Base-by-base conservation (phyloP, 2,113 vertebrate genomes). In the Aix galericulata region DNA sequence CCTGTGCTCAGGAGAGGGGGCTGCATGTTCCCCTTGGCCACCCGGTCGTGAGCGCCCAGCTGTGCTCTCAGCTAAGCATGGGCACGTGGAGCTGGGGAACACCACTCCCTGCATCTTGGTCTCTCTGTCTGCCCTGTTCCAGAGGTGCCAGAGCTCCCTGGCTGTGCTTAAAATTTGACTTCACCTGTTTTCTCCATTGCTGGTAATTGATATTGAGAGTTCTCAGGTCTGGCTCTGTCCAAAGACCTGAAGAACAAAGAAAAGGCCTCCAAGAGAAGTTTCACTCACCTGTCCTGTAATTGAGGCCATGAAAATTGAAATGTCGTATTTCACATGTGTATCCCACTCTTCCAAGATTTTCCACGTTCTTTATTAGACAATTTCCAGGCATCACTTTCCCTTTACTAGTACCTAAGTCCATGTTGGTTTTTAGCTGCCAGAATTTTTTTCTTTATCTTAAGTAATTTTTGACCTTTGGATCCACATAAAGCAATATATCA, bases 61-160 rank as follows among this genome's bases (percentile, higher is more conserved):
- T 34, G 38, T 38, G 77, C 82, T 86, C 82, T 86, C 0, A 0
- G 56, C 46, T 25, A 68, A 31, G 17, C 31, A 32, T 0, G 2
- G 27, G 23, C 62, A 34, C 2, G 2, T 5, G 3, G 52, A 34
- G 42, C 40, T 0, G 0, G 23, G 40, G 40, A 17, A 69, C 25
- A 5, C 21, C 26, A 38, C 14, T 18, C 7, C n/a, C 48, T 22
- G 9, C 48, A 15, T 32, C 17, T 40, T 38, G 18, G 4, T 29
- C 52, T 53, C 26, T 53, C 21, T 1, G 0, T 10, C 42, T 32
- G 14, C 55, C 34, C 63, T 1, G 1, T 22, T 25, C 40, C 40
- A 11, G 32, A 21, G 44, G 59, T 13, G 11, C 46, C 32, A 23
- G 38, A 31, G 38, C 18, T 83, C 59, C 14, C 44, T 2, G 3